phyloP scores from a whole-genome alignment of 2,888 invertebrate genomes.

The Toxonevra muliebris region DNA sequence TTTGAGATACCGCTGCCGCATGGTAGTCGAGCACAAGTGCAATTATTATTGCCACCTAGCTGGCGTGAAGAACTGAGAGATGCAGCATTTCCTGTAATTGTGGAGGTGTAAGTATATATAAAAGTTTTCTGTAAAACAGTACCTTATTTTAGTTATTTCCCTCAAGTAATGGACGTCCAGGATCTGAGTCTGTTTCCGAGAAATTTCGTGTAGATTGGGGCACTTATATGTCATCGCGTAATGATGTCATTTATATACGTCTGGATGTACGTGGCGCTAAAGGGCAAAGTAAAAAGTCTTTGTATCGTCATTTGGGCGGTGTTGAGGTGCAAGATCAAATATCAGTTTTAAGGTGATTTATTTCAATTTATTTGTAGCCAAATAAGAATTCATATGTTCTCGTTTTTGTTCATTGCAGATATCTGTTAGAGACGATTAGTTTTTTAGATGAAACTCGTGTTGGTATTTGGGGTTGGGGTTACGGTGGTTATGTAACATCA shows the following conservation, averaged over 20 bases:
- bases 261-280: constrained; percentile 90
- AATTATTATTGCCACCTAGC: constrained; percentile 86
- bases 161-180: constrained; percentile 87
- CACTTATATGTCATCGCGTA: constrained; percentile 90
- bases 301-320: constrained; percentile 85
- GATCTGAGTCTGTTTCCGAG: constrained; percentile 89
- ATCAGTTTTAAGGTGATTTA: constrained; percentile 75
- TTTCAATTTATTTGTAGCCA: too few species aligned
- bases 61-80: constrained; percentile 87
- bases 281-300: constrained; percentile 81
- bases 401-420: constrained; percentile 64
- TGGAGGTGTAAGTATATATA: constrained; percentile 78
- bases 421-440: constrained; percentile 81
- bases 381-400: constrained; percentile 5
- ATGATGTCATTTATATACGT: constrained; percentile 89
- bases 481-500: constrained; percentile 92
- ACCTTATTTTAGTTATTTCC: constrained; percentile 34
- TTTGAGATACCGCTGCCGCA: constrained; percentile 87
- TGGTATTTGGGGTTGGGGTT: constrained; percentile 97
- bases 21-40: constrained; percentile 87
- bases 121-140: neutral
- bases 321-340: constrained; percentile 94
- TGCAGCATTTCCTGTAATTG: constrained; percentile 87
- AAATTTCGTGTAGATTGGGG: constrained; percentile 90
- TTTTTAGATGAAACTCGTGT: constrained; percentile 88